Evolutionary conservation across 2,888 invertebrate genomes (phyloP).

Genomic region (Incurvaria masculella): DNA sequence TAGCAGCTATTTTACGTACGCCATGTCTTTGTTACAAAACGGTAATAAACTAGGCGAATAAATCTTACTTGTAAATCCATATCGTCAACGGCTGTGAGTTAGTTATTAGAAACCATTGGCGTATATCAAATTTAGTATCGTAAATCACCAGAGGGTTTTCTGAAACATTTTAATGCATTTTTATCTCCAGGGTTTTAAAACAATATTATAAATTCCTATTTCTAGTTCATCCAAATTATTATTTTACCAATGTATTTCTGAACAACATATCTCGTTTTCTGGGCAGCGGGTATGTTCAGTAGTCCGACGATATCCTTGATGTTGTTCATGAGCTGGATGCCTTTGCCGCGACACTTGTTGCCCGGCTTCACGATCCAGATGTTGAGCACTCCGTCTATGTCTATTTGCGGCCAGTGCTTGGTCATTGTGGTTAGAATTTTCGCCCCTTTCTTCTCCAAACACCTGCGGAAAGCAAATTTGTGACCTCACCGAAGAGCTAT

Average conservation of each 20-base stretch:
- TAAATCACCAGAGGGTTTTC: constrained; percentile 86
- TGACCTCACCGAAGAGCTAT: too few relatives aligned
- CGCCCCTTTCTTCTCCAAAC: constrained; percentile 51
- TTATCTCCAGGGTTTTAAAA: neutral
- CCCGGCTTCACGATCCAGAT: constrained; percentile 96
- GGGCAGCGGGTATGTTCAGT: constrained; percentile 61
- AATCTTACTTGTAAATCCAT: constrained; percentile 83
- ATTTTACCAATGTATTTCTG: constrained; percentile 91
- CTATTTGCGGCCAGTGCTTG: constrained; percentile 77
- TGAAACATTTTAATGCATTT: constrained; percentile 34
- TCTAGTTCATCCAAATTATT: neutral
- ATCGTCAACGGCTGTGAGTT: constrained; percentile 86
- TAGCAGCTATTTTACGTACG: too few relatives aligned
- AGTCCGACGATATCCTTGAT: constrained; percentile 79
- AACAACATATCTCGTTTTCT: constrained; percentile 81
- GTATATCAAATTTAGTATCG: constrained; percentile 91
- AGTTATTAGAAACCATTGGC: constrained; percentile 94
- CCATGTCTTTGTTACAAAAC: neutral
- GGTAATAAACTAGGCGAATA: neutral
- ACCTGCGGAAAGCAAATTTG: constrained; percentile 27
- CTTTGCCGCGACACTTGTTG: constrained; percentile 88
- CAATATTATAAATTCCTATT: neutral
- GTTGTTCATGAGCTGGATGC: constrained; percentile 82
- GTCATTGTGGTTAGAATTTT: constrained; percentile 64
- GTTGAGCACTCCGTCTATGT: constrained; percentile 81